These are phyloP conservation scores for Lophotis ruficrista DNA, from an alignment of 2,113 vertebrate genomes.

Conservation along the genomic window DNA sequence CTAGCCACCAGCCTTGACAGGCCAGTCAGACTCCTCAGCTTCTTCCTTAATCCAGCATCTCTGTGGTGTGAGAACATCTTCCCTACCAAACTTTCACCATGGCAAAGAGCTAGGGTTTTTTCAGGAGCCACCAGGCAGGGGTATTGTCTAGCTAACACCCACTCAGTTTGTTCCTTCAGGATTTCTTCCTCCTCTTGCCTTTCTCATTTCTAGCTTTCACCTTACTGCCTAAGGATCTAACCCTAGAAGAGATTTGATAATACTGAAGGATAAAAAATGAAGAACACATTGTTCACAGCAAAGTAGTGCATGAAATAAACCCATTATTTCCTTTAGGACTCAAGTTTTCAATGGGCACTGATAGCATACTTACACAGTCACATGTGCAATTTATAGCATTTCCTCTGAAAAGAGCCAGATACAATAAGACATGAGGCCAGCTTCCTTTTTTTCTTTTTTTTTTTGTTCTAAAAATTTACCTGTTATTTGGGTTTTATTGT, in stretches of 20 bases:
- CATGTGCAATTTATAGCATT: neutral
- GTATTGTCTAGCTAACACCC: neutral
- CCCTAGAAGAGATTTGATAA: neutral
- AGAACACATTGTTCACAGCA: neutral
- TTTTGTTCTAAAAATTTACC: neutral
- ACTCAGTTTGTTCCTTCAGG: neutral
- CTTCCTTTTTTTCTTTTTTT: neutral
- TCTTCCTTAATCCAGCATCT: neutral
- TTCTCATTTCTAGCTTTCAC: neutral
- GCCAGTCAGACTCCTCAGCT: neutral
- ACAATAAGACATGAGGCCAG: neutral
- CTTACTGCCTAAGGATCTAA: neutral
- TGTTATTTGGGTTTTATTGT: neutral
- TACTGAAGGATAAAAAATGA: neutral
- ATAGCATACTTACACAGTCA: neutral
- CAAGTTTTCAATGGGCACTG: neutral
- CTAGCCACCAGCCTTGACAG: neutral
- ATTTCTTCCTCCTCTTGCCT: neutral
- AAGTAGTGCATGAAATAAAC: neutral
- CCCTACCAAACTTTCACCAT: neutral
- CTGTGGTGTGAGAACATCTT: neutral
- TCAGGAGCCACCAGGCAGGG: neutral
- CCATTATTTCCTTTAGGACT: neutral
- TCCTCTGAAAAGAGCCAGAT: neutral
- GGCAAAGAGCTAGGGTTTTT: neutral